Conservation (phyloP, 2,113 vertebrate species). For the Chlorodrepanis virens region DNA sequence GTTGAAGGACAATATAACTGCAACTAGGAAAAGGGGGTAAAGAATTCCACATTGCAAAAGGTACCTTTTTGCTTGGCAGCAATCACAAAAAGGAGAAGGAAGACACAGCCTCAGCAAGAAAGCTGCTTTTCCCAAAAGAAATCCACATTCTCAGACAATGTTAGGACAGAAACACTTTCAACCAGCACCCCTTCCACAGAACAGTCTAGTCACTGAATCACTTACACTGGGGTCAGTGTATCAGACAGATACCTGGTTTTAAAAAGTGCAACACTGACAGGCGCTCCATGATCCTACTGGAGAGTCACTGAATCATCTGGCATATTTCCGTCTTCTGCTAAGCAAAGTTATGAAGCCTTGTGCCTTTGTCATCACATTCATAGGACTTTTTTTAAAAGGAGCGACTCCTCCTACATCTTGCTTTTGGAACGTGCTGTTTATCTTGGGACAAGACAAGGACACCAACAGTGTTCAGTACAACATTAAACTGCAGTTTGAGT, state of each 20-base stretch:
- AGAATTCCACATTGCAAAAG: background rate
- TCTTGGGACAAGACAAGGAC: background rate
- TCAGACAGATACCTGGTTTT: background rate
- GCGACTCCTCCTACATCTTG: background rate
- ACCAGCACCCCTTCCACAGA: background rate
- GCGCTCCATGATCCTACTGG: background rate
- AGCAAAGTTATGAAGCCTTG: background rate
- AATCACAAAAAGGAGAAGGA: background rate
- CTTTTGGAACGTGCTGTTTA: background rate
- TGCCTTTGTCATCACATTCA: background rate
- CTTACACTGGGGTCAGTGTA: background rate
- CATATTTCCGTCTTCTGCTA: background rate
- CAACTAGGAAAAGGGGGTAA: background rate
- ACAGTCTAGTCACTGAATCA: background rate
- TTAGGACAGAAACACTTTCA: background rate
- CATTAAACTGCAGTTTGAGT: background rate
- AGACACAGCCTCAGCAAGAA: background rate
- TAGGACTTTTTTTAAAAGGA: background rate
- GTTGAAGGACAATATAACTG: background rate
- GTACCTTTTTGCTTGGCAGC: background rate
- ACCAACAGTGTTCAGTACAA: background rate
- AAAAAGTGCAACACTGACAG: fast-evolving
- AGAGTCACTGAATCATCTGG: background rate
- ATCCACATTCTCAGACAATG: background rate
- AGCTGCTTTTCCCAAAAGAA: background rate